Evolutionary conservation across 1,140 invertebrate genomes (phyloP).

Genomic region (Bactericera cockerelli): DNA sequence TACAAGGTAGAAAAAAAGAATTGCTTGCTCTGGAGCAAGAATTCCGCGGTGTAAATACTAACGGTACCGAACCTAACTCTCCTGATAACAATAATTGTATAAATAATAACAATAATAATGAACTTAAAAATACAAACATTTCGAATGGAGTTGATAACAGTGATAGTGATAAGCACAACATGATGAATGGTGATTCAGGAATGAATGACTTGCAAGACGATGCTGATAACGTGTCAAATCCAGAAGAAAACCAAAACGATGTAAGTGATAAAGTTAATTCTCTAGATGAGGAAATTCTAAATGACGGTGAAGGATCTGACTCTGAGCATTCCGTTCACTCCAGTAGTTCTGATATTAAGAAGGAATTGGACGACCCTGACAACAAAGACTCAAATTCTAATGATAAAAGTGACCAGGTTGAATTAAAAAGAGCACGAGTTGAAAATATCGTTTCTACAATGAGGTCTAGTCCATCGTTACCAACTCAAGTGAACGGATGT

Average conservation of each 20-base stretch:
- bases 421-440: slow-evolving; percentile 77
- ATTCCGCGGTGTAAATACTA: slow-evolving; percentile 29
- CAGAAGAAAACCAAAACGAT: slow-evolving; percentile 23
- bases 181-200: slow-evolving; percentile 10
- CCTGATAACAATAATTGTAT: slow-evolving; percentile 35
- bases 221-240: neutral
- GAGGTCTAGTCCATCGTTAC: slow-evolving; percentile 61
- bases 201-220: slow-evolving; percentile 15
- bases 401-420: slow-evolving; percentile 34
- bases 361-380: slow-evolving; percentile 35
- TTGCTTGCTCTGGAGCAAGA: slow-evolving; percentile 46
- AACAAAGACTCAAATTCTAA: slow-evolving; percentile 30
- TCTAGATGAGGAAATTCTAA: neutral
- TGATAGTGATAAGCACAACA: slow-evolving; percentile 9
- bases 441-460: slow-evolving; percentile 89
- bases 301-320: slow-evolving; percentile 41
- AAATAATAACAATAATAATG: slow-evolving; percentile 29
- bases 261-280: slow-evolving; percentile 4
- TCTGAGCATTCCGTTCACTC: slow-evolving; percentile 49
- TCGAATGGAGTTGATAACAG: slow-evolving; percentile 12
- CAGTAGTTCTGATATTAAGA: slow-evolving; percentile 32
- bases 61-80: slow-evolving; percentile 27
- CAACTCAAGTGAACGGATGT: slow-evolving; percentile 66
- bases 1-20: slow-evolving; percentile 64
- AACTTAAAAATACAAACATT: slow-evolving; percentile 12